phyloP scores from a whole-genome alignment of 2,888 invertebrate genomes.

The Metellina segmentata region DNA sequence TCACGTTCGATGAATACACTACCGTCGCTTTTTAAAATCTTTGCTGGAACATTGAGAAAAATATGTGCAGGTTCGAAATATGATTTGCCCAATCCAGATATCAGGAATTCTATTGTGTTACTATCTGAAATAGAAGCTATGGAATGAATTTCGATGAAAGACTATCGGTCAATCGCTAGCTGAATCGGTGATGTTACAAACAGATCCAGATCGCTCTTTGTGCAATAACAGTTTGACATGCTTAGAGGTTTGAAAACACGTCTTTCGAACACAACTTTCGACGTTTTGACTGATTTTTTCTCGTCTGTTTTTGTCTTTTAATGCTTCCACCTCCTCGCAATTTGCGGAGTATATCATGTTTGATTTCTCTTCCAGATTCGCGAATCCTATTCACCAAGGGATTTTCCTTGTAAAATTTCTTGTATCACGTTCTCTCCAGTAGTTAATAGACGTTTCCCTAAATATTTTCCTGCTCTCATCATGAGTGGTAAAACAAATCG shows the following conservation, averaged over 20 bases:
- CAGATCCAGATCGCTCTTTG: too few species aligned
- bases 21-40: conserved; percentile 26
- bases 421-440: neutral
- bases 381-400: neutral
- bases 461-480: conserved; percentile 19
- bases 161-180: conserved; percentile 37
- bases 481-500: neutral
- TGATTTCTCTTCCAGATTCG: conserved; percentile 9
- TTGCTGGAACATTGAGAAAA: conserved; percentile 18
- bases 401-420: conserved; percentile 15
- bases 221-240: conserved; percentile 38
- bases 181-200: conserved; percentile 23
- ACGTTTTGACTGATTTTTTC: neutral
- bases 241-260: conserved; percentile 35
- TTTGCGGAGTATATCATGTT: too few species aligned
- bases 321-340: conserved; percentile 12
- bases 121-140: conserved; percentile 46
- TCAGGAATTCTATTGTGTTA: conserved; percentile 25
- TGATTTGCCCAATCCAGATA: conserved; percentile 23
- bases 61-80: conserved; percentile 29
- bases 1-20: neutral
- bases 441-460: conserved; percentile 23
- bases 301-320: conserved; percentile 9
- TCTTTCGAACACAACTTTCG: conserved; percentile 4
- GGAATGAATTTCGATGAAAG: conserved; percentile 48